Conservation (phyloP, 2,113 vertebrate genomes). For the Cavia aperea region DNA sequence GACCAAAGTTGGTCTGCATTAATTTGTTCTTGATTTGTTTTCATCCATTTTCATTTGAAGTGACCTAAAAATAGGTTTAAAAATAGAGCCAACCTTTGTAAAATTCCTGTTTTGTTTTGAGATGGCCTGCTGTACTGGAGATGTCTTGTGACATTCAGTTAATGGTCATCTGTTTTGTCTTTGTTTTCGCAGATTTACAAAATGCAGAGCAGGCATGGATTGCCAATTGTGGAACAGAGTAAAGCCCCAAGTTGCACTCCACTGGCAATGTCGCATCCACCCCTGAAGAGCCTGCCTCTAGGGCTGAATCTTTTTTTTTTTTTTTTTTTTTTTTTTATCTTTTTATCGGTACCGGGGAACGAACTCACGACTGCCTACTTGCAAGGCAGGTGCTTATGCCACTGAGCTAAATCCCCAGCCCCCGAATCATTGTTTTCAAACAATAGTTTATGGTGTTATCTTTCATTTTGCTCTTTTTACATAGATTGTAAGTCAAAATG, state of each 20-base stretch:
- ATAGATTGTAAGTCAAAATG: conserved; percentile 43
- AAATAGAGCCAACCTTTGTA: conserved; percentile 4
- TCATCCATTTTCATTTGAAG: background rate
- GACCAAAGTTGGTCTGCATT: conserved; percentile 37
- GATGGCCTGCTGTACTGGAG: background rate
- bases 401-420: too few species aligned
- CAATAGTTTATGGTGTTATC: conserved; percentile 17
- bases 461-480: conserved; percentile 39
- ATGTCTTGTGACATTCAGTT: background rate
- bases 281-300: conserved; percentile 77
- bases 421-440: background rate
- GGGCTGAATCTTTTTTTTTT: conserved; percentile 65
- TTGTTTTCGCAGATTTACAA: conserved; percentile 76
- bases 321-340: too few species aligned
- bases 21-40: conserved; percentile 23
- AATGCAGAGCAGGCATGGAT: conserved; percentile 77
- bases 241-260: conserved; percentile 75
- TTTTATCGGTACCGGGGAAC: too few species aligned
- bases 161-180: conserved; percentile 55
- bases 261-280: conserved; percentile 74
- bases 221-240: conserved; percentile 75
- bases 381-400: too few species aligned
- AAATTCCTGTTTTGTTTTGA: conserved; percentile 28
- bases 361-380: too few species aligned
- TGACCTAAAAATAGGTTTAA: conserved; percentile 40